Percentiles rank a stretch among this genome's conserved stretches.
phyloP scores from a whole-genome alignment of 2,113 vertebrate species.

The Oostethus manadensis region DNA sequence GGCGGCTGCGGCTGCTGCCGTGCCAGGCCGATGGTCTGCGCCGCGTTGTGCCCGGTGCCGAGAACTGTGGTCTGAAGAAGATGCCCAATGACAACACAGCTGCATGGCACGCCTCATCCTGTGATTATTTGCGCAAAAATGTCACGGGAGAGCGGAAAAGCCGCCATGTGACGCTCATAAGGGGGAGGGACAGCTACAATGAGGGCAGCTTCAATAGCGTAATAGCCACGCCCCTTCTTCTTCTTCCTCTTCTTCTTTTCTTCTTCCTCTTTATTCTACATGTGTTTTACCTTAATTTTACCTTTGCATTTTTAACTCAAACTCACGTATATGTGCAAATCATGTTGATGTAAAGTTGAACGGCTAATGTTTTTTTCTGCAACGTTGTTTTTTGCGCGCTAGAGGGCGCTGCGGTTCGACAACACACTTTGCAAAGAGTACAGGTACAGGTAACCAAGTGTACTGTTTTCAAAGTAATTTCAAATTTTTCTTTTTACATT shows the following conservation, averaged over 20 bases:
- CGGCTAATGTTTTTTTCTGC: not conserved
- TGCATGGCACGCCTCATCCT: constrained; percentile 45
- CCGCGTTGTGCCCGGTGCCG: not conserved
- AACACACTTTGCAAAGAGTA: not conserved
- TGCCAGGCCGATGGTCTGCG: constrained; percentile 6
- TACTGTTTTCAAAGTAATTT: too few relatives aligned
- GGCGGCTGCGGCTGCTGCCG: not conserved
- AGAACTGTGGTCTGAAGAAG: constrained; percentile 32
- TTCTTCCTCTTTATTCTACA: not conserved
- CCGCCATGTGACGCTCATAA: constrained; percentile 61
- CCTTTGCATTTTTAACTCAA: not conserved
- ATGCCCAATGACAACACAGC: constrained; percentile 39
- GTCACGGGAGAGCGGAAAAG: constrained; percentile 57
- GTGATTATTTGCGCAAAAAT: constrained; percentile 52
- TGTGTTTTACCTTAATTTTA: too few relatives aligned
- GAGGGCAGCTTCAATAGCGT: not conserved
- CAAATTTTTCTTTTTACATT: too few relatives aligned
- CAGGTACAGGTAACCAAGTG: too few relatives aligned
- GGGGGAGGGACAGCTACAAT: constrained; percentile 35
- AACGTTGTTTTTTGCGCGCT: not conserved
- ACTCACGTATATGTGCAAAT: not conserved
- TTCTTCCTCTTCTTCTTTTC: not conserved
- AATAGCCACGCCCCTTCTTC: constrained; percentile 26
- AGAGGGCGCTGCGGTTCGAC: constrained; percentile 19
- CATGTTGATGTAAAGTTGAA: constrained; percentile 5